A percentile compares a stretch with the other conserved stretches of the same genome.
Evolutionary conservation across 2,888 invertebrate genomes (phyloP).

Genomic region (Seira ritae): DNA sequence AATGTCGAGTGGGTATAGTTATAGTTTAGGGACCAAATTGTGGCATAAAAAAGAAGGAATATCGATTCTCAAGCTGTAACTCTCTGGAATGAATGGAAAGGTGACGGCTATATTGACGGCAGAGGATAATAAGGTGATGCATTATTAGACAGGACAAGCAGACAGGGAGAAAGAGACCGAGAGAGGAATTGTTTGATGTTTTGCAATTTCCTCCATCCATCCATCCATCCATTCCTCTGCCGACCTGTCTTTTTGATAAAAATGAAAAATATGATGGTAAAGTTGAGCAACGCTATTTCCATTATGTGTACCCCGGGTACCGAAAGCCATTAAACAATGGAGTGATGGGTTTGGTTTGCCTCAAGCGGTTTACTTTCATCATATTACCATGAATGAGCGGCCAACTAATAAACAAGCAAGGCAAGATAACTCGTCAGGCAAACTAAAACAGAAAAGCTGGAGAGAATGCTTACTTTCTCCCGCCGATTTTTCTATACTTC

Average conservation of each 20-base stretch:
- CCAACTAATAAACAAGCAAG: slow-evolving; percentile 5
- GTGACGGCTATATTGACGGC: not conserved
- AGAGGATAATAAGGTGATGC: not conserved
- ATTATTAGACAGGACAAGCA: slow-evolving; percentile 9
- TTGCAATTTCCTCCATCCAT: not conserved
- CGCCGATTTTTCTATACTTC: too few relatives aligned
- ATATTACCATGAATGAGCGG: not conserved
- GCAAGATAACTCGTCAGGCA: too few relatives aligned
- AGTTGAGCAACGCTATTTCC: not conserved
- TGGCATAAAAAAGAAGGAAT: too few relatives aligned
- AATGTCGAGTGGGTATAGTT: too few relatives aligned
- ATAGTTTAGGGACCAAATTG: too few relatives aligned
- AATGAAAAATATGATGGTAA: not conserved
- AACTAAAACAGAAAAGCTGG: too few relatives aligned
- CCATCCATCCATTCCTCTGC: not conserved
- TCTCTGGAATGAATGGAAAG: not conserved
- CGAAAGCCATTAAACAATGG: not conserved
- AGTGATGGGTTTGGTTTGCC: slow-evolving; percentile 20
- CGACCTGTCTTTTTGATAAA: not conserved
- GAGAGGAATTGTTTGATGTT: slow-evolving; percentile 3
- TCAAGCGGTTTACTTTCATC: slow-evolving; percentile 39
- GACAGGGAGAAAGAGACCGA: too few relatives aligned
- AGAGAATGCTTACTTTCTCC: too few relatives aligned
- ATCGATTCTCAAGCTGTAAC: too few relatives aligned
- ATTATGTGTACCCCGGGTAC: too few relatives aligned